Percentiles rank a stretch among this genome's conserved stretches.
Conservation (phyloP, 2,797 vertebrate genomes). For the Takifugu ocellatus region DNA sequence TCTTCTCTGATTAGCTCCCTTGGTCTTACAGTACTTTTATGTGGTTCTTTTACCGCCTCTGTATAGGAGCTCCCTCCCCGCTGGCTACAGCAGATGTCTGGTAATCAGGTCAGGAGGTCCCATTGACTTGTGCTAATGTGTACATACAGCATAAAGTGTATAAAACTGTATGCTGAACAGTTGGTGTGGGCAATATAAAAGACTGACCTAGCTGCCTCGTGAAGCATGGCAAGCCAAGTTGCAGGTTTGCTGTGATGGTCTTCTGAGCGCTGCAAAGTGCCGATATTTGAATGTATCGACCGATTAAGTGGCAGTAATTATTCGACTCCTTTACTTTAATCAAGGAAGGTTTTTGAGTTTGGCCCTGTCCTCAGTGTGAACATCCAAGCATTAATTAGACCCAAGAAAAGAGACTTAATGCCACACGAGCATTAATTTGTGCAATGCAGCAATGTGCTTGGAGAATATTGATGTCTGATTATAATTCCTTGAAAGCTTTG, state of each 20-base stretch:
- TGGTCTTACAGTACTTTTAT: conserved; percentile 10
- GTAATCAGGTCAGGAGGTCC: conserved; percentile 55
- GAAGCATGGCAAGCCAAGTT: conserved; percentile 34
- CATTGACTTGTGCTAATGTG: conserved; percentile 43
- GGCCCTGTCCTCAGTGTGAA: neutral
- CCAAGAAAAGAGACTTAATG: neutral
- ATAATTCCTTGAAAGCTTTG: conserved; percentile 5
- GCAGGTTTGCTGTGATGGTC: conserved; percentile 3
- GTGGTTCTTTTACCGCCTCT: conserved; percentile 11
- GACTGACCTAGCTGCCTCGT: conserved; percentile 45
- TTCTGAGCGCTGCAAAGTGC: neutral
- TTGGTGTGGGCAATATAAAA: conserved; percentile 24
- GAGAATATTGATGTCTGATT: conserved; percentile 3
- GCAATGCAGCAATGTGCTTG: neutral
- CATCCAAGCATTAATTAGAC: neutral
- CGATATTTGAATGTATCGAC: neutral
- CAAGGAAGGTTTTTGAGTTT: neutral
- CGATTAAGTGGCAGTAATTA: neutral
- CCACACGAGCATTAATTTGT: neutral
- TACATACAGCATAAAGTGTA: conserved; percentile 13
- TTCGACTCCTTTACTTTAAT: neutral
- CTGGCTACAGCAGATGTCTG: conserved; percentile 50
- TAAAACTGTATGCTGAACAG: neutral
- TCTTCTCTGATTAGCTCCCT: conserved; percentile 11
- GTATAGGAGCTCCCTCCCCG: conserved; percentile 22